phyloP scores from a whole-genome alignment of 2,888 invertebrate genomes.

The Stegana nigrithorax region DNA sequence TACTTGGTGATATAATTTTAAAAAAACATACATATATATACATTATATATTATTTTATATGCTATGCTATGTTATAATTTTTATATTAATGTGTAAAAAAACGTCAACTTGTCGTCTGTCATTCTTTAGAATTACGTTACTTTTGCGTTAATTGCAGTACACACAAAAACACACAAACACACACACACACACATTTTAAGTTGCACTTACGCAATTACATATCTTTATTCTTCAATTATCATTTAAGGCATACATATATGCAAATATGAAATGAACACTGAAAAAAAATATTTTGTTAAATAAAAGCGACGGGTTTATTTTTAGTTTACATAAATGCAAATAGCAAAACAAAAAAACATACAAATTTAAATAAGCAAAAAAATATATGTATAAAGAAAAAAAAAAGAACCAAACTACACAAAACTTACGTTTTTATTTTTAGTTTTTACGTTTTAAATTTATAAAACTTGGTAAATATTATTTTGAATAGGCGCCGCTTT shows the following conservation, averaged over 20 bases:
- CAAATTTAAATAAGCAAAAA: not conserved
- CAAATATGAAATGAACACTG: too few relatives aligned
- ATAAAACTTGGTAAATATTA: not conserved
- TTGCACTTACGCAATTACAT: too few relatives aligned
- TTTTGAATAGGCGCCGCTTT: constrained; percentile 39
- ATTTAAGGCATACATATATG: too few relatives aligned
- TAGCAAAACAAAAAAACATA: not conserved
- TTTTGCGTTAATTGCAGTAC: too few relatives aligned
- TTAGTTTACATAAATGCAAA: not conserved
- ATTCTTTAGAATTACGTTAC: too few relatives aligned
- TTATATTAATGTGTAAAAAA: too few relatives aligned
- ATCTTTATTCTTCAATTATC: too few relatives aligned
- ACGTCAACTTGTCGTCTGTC: too few relatives aligned
- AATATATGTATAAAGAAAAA: not conserved
- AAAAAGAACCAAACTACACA: not conserved
- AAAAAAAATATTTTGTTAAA: not conserved
- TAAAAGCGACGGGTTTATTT: constrained; percentile 1
- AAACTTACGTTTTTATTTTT: not conserved
- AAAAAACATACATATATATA: too few relatives aligned
- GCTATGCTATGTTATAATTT: too few relatives aligned
- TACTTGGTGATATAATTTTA: constrained; percentile 62
- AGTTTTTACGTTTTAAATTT: not conserved
- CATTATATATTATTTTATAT: not conserved
- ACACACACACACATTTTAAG: too few relatives aligned
- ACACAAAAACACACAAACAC: not conserved